A percentile compares a stretch with the other conserved stretches of the same genome.
These are phyloP conservation scores for Otolemur garnettii DNA, from an alignment of 2,113 vertebrate genomes.

Conservation along the genomic window DNA sequence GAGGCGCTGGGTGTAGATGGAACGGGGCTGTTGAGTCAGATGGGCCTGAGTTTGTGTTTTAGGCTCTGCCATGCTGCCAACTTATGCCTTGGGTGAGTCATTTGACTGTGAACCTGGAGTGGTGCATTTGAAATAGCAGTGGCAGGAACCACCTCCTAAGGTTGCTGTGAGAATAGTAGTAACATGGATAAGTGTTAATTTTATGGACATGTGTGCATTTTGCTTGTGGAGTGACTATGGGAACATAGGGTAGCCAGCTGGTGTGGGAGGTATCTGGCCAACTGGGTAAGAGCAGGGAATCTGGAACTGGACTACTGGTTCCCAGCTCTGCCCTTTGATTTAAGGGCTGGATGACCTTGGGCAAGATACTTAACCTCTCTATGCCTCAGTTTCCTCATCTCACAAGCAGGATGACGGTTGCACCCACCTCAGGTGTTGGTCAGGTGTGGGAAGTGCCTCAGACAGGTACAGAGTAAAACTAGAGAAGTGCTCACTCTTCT, in stretches of 20 bases:
- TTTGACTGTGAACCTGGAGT: background rate
- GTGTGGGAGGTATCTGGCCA: fast-evolving
- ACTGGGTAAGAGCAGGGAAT: background rate
- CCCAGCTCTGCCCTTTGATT: background rate
- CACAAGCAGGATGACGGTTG: fast-evolving
- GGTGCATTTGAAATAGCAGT: background rate
- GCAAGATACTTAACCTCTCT: background rate
- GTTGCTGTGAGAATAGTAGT: fast-evolving
- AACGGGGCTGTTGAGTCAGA: background rate
- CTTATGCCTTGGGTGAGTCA: background rate
- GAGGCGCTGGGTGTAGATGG: background rate
- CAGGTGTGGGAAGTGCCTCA: fast-evolving
- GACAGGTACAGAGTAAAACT: background rate
- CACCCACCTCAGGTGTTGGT: fast-evolving
- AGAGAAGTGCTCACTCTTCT: fast-evolving
- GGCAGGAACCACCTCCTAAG: background rate
- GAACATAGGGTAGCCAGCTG: background rate
- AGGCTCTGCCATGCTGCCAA: background rate
- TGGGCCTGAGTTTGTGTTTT: background rate
- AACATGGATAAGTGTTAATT: fast-evolving
- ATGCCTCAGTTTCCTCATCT: background rate
- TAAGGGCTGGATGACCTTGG: background rate
- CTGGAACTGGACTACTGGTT: fast-evolving
- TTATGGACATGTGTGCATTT: fast-evolving
- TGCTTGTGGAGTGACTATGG: fast-evolving